Evolutionary conservation across 2,113 vertebrate genomes (phyloP).

Genomic region (Chlamydotis undulata): DNA sequence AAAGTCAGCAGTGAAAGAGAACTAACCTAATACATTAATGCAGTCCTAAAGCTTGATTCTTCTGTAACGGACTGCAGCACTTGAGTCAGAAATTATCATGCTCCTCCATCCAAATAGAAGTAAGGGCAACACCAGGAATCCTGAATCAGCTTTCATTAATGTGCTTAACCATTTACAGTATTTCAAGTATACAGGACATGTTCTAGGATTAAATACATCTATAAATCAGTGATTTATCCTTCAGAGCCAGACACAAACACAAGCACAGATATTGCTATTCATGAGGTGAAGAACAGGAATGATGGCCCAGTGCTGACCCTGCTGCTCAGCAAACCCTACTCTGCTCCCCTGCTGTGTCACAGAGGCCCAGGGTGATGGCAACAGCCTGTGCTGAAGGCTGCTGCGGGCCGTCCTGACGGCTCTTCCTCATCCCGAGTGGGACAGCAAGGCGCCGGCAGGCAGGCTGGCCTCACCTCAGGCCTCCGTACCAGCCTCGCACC

Average conservation of each 20-base stretch:
- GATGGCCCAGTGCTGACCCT: neutral
- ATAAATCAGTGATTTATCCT: too few relatives aligned
- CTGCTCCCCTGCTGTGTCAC: neutral
- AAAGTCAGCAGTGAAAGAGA: neutral
- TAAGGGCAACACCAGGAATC: neutral
- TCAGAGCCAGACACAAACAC: neutral
- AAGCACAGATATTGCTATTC: neutral
- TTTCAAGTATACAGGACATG: fast-evolving
- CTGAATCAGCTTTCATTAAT: fast-evolving
- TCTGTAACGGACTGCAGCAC: fast-evolving
- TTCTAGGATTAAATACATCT: too few relatives aligned
- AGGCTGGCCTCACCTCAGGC: fast-evolving
- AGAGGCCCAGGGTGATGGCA: fast-evolving
- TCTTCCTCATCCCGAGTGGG: neutral
- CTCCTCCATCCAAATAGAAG: neutral
- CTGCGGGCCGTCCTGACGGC: fast-evolving
- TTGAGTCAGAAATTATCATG: fast-evolving
- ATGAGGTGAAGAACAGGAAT: fast-evolving
- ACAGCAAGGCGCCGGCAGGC: neutral
- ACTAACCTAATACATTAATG: fast-evolving
- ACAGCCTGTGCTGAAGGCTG: fast-evolving
- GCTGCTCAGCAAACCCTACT: neutral
- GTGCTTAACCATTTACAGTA: fast-evolving
- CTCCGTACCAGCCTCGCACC: neutral
- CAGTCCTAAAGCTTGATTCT: neutral